phyloP scores from a whole-genome alignment of 2,113 vertebrate genomes.

The Cephalopholis sonnerati region DNA sequence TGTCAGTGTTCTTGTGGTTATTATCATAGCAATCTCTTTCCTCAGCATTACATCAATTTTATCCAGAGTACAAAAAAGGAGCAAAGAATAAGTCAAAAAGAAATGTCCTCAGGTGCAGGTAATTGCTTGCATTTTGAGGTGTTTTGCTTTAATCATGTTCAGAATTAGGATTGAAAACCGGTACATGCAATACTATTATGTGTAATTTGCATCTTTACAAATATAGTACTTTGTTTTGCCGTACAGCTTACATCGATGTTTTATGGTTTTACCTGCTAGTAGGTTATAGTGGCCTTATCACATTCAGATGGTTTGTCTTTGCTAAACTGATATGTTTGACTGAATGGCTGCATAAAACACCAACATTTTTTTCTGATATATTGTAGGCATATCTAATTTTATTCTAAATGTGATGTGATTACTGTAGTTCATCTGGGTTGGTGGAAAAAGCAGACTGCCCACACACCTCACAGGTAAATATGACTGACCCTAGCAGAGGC shows the following conservation, averaged over 20 bases:
- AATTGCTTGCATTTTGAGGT: neutral
- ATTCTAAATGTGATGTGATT: neutral
- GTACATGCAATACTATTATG: neutral
- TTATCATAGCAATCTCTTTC: slow-evolving; percentile 25
- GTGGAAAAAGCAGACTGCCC: neutral
- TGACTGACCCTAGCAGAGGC: neutral
- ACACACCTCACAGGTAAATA: slow-evolving; percentile 7
- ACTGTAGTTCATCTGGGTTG: neutral
- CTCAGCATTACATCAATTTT: neutral
- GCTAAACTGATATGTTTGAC: neutral
- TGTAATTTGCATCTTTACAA: slow-evolving; percentile 17
- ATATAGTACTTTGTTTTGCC: neutral
- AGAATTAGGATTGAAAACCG: neutral
- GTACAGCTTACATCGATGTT: neutral
- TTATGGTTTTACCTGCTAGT: neutral
- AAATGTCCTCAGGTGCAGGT: neutral
- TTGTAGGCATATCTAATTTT: neutral
- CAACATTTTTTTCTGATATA: neutral
- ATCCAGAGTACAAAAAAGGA: neutral
- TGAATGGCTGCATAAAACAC: neutral
- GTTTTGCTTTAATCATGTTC: slow-evolving; percentile 14
- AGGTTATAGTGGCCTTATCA: neutral
- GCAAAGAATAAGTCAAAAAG: neutral
- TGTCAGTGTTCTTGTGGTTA: neutral
- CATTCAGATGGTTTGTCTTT: neutral